phyloP scores from a whole-genome alignment of 2,797 vertebrate genomes.

The Gallinago nigripennis region DNA sequence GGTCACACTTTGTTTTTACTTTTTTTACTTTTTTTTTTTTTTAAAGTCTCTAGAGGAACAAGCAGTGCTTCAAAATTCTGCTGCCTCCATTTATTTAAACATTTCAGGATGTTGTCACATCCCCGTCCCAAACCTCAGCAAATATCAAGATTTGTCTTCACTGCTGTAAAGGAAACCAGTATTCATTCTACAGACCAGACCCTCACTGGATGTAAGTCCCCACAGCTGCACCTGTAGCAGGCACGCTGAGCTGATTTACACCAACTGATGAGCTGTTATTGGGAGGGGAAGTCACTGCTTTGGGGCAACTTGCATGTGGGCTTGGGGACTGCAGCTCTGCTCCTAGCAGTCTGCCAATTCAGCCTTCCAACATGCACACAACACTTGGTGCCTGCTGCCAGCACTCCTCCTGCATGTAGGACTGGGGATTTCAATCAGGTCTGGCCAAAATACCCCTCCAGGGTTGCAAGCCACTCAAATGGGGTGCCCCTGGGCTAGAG shows the following conservation, averaged over 20 bases:
- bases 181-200: background rate
- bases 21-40: background rate
- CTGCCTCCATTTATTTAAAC: background rate
- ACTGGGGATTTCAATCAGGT: background rate
- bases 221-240: fast-evolving
- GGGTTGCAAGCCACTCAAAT: background rate
- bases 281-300: background rate
- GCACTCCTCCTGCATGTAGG: fast-evolving
- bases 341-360: fast-evolving
- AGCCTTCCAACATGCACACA: fast-evolving
- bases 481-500: fast-evolving
- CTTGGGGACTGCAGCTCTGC: background rate
- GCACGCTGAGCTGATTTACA: background rate
- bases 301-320: background rate
- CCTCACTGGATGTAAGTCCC: background rate
- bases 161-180: background rate
- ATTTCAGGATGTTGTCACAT: background rate
- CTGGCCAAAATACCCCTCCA: background rate
- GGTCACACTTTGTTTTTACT: background rate
- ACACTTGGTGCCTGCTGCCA: fast-evolving
- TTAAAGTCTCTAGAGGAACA: background rate
- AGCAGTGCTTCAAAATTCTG: background rate
- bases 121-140: background rate
- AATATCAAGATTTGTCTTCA: background rate
- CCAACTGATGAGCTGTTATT: background rate